Percentiles rank a stretch among this genome's conserved stretches.
phyloP scores from a whole-genome alignment of 2,797 vertebrate genomes.

The Cossypha heuglini region DNA sequence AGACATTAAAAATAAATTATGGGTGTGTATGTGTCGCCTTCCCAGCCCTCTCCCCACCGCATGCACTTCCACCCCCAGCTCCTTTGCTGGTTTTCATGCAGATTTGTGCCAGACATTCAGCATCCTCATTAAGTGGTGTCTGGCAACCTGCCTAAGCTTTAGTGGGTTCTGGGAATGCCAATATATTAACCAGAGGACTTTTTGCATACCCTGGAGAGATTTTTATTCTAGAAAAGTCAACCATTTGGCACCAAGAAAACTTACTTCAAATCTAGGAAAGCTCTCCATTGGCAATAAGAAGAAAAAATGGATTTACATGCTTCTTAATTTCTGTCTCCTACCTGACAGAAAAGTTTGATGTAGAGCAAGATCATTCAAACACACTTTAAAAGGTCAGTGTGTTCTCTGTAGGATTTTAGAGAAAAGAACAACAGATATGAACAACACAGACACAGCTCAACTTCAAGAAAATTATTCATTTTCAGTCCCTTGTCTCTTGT shows the following conservation, averaged over 20 bases:
- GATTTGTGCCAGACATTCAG: conserved; percentile 74
- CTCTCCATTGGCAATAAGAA: conserved; percentile 57
- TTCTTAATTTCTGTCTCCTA: conserved; percentile 61
- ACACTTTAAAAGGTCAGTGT: conserved; percentile 41
- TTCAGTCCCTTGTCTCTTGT: conserved; percentile 9
- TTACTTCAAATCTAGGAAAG: conserved; percentile 66
- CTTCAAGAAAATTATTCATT: conserved; percentile 13
- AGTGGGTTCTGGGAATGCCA: conserved; percentile 80
- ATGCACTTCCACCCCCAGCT: conserved; percentile 41
- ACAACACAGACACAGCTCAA: background rate
- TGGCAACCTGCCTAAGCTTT: conserved; percentile 76
- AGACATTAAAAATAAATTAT: conserved; percentile 69
- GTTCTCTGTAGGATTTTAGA: conserved; percentile 48
- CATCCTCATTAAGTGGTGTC: conserved; percentile 78
- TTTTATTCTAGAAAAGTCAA: conserved; percentile 79
- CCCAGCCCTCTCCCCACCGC: background rate
- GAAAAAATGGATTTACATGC: conserved; percentile 64
- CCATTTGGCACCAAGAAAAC: conserved; percentile 66
- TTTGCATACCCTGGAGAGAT: conserved; percentile 68
- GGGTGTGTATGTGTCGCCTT: conserved; percentile 39
- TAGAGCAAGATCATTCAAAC: conserved; percentile 46
- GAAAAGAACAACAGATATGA: conserved; percentile 24
- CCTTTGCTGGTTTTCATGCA: conserved; percentile 60
- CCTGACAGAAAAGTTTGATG: conserved; percentile 47
- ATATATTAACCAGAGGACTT: conserved; percentile 79